Evolutionary conservation across 2,888 invertebrate species (phyloP).

Genomic region (Nematopogon swammerdamellus): DNA sequence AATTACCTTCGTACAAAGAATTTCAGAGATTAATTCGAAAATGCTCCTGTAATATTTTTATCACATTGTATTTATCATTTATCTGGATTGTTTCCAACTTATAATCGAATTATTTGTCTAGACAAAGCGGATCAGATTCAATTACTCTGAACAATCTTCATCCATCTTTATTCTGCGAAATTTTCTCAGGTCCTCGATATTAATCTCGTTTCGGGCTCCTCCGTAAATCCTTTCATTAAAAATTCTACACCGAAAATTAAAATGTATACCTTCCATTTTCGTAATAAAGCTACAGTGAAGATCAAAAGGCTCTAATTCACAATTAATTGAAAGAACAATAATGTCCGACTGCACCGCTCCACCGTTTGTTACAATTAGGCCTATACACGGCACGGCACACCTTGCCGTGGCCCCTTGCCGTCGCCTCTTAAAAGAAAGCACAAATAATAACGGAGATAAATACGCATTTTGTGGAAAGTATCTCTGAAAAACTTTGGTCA

Average conservation of each 20-base stretch:
- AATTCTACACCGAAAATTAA: not conserved
- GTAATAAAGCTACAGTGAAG: not conserved
- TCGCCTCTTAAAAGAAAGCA: no score
- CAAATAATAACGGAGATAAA: no score
- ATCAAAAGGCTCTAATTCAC: not conserved
- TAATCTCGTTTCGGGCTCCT: not conserved
- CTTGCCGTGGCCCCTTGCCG: no score
- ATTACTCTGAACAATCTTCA: conserved; percentile 4
- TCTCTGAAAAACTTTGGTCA: no score
- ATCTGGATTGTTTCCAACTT: no score
- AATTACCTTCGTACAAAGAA: no score
- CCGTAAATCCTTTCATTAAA: not conserved
- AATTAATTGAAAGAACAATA: not conserved
- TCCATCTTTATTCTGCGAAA: conserved; percentile 3
- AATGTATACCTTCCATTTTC: not conserved
- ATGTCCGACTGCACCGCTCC: not conserved
- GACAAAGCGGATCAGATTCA: conserved; percentile 3
- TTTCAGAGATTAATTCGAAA: no score
- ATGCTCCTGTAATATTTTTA: no score
- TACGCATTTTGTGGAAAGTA: no score
- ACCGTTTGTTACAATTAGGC: not conserved
- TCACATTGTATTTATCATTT: no score
- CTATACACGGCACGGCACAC: not conserved
- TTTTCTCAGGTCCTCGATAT: conserved; percentile 1
- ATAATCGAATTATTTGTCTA: no score